Conservation (phyloP, 2,113 vertebrate genomes). For the Tauraco erythrolophus region DNA sequence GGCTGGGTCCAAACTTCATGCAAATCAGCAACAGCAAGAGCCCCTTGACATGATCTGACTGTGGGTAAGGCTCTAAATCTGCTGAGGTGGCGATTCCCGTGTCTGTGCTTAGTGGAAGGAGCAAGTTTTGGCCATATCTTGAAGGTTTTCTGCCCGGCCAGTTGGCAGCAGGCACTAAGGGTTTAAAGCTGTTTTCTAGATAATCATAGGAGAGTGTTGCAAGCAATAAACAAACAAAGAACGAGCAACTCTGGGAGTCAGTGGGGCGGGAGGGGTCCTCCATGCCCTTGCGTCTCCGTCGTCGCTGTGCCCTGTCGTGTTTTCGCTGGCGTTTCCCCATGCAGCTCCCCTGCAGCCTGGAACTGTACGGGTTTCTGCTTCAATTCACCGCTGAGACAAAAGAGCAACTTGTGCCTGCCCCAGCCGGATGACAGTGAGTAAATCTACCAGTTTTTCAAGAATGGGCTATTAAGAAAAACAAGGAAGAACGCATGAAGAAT, state of each 20-base stretch:
- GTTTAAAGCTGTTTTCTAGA: background rate
- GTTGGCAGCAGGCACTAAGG: background rate
- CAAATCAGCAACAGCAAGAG: background rate
- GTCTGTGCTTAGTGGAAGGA: background rate
- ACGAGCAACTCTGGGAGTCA: background rate
- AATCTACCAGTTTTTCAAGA: background rate
- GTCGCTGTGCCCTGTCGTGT: fast-evolving
- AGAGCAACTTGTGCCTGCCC: background rate
- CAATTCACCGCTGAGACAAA: background rate
- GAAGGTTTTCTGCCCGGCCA: background rate
- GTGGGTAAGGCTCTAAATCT: background rate
- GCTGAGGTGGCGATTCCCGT: background rate
- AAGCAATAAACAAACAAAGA: background rate
- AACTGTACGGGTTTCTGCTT: background rate
- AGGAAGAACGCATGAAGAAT: background rate
- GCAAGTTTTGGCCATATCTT: background rate
- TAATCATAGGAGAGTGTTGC: background rate
- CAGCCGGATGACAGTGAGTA: background rate
- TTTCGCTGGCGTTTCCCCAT: background rate
- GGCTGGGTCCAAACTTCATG: background rate
- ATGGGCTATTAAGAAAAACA: background rate
- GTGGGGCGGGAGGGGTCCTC: background rate
- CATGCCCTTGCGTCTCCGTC: background rate
- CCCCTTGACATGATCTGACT: background rate
- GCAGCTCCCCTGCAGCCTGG: background rate